A percentile compares a stretch with the other conserved stretches of the same genome.
phyloP scores from a whole-genome alignment of 2,888 invertebrate species.

The Eustalomyia histrio region DNA sequence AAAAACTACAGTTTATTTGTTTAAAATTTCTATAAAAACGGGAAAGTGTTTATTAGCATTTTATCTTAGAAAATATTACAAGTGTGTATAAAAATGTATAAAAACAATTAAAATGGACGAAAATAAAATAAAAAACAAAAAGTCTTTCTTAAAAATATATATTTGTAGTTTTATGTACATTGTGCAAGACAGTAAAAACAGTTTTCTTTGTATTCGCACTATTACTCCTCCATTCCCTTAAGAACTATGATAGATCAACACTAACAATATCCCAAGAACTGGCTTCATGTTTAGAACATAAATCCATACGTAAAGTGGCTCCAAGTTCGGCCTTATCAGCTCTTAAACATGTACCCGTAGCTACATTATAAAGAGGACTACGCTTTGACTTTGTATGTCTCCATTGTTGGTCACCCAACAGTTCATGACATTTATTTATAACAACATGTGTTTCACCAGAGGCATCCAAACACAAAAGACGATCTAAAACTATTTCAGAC shows the following conservation, averaged over 20 bases:
- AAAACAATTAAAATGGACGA: neutral
- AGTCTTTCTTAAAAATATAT: slow-evolving; percentile 16
- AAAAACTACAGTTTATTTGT: neutral
- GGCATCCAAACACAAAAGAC: slow-evolving; percentile 91
- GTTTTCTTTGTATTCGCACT: neutral
- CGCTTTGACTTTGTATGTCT: slow-evolving; percentile 85
- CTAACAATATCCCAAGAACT: slow-evolving; percentile 66
- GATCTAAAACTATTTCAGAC: slow-evolving; percentile 90
- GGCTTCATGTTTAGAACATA: slow-evolving; percentile 81
- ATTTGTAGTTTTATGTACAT: slow-evolving; percentile 24
- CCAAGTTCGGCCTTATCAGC: slow-evolving; percentile 80
- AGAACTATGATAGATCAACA: slow-evolving; percentile 22
- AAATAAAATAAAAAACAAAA: neutral
- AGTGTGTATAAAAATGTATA: neutral
- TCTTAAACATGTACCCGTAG: slow-evolving; percentile 91
- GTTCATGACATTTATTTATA: slow-evolving; percentile 94
- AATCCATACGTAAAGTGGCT: slow-evolving; percentile 81
- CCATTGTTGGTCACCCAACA: slow-evolving; percentile 96
- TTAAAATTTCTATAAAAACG: neutral
- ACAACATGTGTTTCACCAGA: slow-evolving; percentile 83
- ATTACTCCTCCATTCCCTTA: neutral
- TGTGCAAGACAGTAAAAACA: neutral
- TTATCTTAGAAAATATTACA: slow-evolving; percentile 1
- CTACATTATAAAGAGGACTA: slow-evolving; percentile 91
- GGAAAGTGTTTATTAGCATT: neutral